Evolutionary conservation across 1,140 invertebrate genomes (phyloP), one percentile per base, ranked within the genome.

Genomic region (Drosophila punjabiensis): DNA sequence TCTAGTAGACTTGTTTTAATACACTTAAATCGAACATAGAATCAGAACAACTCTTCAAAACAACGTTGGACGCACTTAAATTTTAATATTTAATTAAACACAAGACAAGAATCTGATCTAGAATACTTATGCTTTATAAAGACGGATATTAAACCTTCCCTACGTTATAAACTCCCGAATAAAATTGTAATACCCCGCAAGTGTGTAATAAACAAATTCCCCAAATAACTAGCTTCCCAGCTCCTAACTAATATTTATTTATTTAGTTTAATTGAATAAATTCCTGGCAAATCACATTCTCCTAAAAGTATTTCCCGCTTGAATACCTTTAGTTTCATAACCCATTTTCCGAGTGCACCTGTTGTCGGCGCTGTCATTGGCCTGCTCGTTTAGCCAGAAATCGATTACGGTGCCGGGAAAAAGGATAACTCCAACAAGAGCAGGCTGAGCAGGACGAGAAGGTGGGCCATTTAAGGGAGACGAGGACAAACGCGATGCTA

Each of bases 351-450:
- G 18, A 41, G 53, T 74, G 73, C 70, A 75, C 33, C 18, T 58
- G 41, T 45, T 71, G 48, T 69, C 81, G 65, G 28, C 71, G 69
- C 50, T 62, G 85, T 55, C 81, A 62, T 67, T 35, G 64, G 64
- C 30, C 48, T 33, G 28, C 66, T 67, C 73, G 81, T 69, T 68
- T 60, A 62, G 53, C 82, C 75, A 48, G 79, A 90, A 88, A 89
- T 89, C 85, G 85, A 89, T 89, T 89, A 59, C 39, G 67, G 35
- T 20, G 24, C 53, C 63, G 53, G 53, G 59, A 64, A 61, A 61
- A 65, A 43, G 70, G 68, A 79, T 74, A 73, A 33, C 45, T 74
- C 24, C 28, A n/a, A 14, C 28, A n/a, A 14, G 28, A 11, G 7
- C 30, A 30, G 52, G 30, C n/a, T 4, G 35, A 30, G 18, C 6